phyloP scores from a whole-genome alignment of 2,888 invertebrate species.

The Amphipyra berbera region DNA sequence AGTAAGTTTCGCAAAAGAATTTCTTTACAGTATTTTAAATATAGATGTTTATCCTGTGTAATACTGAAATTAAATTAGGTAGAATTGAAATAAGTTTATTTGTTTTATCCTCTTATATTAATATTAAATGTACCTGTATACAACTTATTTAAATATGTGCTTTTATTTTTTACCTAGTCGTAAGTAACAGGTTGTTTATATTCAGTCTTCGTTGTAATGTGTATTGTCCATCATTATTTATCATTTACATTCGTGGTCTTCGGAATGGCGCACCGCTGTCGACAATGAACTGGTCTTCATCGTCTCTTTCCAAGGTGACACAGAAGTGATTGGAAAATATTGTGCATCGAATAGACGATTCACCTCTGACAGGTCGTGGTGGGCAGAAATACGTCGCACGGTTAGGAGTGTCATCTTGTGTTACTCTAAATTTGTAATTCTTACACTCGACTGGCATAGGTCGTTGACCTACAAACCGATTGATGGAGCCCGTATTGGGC shows the following conservation, averaged over 20 bases:
- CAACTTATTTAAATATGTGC: slow-evolving; percentile 7
- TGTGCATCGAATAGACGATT: slow-evolving; percentile 76
- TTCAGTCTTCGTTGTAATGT: slow-evolving; percentile 39
- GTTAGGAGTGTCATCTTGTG: slow-evolving; percentile 73
- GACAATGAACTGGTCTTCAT: slow-evolving; percentile 77
- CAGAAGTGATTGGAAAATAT: slow-evolving; percentile 86
- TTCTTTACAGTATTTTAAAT: too few relatives aligned
- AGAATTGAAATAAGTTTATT: slow-evolving; percentile 21
- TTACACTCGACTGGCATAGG: slow-evolving; percentile 81
- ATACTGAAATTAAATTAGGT: too few relatives aligned
- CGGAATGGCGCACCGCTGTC: slow-evolving; percentile 72
- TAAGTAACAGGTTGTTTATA: neutral
- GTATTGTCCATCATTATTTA: neutral
- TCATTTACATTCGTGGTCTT: slow-evolving; percentile 68
- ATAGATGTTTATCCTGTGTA: too few relatives aligned
- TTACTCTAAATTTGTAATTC: slow-evolving; percentile 83
- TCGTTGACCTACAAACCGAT: slow-evolving; percentile 34
- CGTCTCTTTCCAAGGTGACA: slow-evolving; percentile 78
- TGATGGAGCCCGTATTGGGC: slow-evolving; percentile 29
- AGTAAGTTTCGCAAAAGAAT: too few relatives aligned
- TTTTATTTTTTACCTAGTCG: slow-evolving; percentile 10
- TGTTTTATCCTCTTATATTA: slow-evolving; percentile 11
- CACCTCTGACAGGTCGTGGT: slow-evolving; percentile 74
- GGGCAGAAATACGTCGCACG: slow-evolving; percentile 84
- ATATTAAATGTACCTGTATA: slow-evolving; percentile 33